Conservation (phyloP, 2,888 invertebrate species). For the Pyrrhia umbra region DNA sequence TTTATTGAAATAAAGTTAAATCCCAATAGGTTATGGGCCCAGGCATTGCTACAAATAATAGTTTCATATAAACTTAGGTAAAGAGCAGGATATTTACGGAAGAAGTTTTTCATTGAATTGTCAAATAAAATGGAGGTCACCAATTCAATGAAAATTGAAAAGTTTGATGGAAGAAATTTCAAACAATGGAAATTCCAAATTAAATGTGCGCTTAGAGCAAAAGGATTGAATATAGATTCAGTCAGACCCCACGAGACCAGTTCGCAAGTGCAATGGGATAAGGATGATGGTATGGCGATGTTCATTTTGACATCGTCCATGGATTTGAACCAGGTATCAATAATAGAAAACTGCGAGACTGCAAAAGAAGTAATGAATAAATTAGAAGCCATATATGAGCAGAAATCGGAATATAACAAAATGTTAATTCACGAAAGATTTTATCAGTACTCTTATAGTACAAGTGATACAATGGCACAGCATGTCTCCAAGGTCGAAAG, state of each 20-base stretch:
- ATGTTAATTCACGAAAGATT: conserved; percentile 55
- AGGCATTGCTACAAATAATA: too few relatives aligned
- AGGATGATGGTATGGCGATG: conserved; percentile 54
- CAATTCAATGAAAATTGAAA: conserved; percentile 19
- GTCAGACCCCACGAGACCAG: conserved; percentile 19
- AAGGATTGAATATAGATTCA: conserved; percentile 36
- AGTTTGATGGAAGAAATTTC: conserved; percentile 36
- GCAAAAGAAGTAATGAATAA: conserved; percentile 42
- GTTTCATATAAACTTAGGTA: too few relatives aligned
- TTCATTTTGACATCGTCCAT: conserved; percentile 47
- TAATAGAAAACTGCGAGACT: conserved; percentile 46
- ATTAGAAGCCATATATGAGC: conserved; percentile 50
- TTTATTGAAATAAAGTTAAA: too few relatives aligned
- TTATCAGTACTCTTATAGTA: conserved; percentile 15
- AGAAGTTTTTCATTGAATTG: too few relatives aligned
- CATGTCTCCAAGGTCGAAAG: conserved; percentile 17
- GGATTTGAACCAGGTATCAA: conserved; percentile 56
- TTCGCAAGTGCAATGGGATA: conserved; percentile 32
- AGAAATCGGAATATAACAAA: conserved; percentile 51
- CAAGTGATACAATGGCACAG: conserved; percentile 17
- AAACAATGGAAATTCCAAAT: conserved; percentile 36
- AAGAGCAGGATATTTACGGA: too few relatives aligned
- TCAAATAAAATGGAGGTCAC: conserved; percentile 12
- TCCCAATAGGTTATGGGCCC: too few relatives aligned
- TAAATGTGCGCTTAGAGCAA: conserved; percentile 47